These are phyloP conservation scores for Felis catus DNA, from an alignment of 2,113 vertebrate genomes.

Conservation along the genomic window DNA sequence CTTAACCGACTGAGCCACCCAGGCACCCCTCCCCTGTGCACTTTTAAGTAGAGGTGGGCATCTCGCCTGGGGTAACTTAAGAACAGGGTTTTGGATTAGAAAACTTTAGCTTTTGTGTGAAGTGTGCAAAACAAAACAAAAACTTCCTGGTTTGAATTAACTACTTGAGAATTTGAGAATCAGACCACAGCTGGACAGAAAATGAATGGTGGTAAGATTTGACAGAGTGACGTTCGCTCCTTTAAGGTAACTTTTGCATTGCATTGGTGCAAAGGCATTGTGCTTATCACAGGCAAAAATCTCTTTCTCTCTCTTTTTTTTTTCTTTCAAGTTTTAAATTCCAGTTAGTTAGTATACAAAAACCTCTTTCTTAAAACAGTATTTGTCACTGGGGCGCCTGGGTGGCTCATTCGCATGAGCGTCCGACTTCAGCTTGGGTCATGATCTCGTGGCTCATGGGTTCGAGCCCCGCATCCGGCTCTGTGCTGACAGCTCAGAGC, in stretches of 20 bases:
- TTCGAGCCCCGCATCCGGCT: accelerated
- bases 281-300: neutral
- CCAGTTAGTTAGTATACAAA: neutral
- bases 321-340: neutral
- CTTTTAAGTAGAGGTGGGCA: neutral
- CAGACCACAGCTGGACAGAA: neutral
- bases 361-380: neutral
- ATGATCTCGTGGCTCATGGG: too few relatives aligned
- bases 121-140: neutral
- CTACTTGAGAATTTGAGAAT: neutral
- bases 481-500: too few relatives aligned
- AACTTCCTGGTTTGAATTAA: neutral
- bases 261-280: neutral
- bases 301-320: neutral
- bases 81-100: neutral
- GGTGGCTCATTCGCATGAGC: too few relatives aligned
- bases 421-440: too few relatives aligned
- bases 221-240: neutral
- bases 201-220: neutral
- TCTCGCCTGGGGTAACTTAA: neutral
- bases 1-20: too few relatives aligned
- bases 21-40: neutral
- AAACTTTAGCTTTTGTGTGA: neutral
- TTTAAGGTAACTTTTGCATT: neutral
- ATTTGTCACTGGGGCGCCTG: neutral